These are phyloP conservation scores for Vulpes vulpes DNA, from an alignment of 2,113 vertebrate genomes.

Conservation along the genomic window DNA sequence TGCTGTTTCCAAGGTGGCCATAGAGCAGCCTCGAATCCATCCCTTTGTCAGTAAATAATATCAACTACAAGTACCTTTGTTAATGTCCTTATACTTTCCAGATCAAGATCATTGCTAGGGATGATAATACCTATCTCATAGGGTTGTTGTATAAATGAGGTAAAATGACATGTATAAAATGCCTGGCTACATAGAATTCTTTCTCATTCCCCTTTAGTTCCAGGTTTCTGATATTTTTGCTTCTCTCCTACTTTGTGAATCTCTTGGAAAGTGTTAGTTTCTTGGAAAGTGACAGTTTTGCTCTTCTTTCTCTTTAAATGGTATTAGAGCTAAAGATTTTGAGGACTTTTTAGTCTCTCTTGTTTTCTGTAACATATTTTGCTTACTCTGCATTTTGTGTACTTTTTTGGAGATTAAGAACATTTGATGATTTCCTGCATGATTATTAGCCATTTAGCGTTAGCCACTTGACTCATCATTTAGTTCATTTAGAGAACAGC, in stretches of 20 bases:
- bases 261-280: slow-evolving; percentile 15
- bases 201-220: not conserved
- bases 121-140: not conserved
- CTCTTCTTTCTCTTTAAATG: slow-evolving; percentile 66
- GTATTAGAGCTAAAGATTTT: slow-evolving; percentile 45
- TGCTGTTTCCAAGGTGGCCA: not conserved
- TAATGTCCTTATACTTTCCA: slow-evolving; percentile 40
- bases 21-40: not conserved
- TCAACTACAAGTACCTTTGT: slow-evolving; percentile 4
- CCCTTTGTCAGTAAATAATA: slow-evolving; percentile 42
- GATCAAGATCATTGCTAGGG: not conserved
- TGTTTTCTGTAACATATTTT: slow-evolving; percentile 2
- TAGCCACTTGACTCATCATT: not conserved
- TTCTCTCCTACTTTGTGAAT: slow-evolving; percentile 42
- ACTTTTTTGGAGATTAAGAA: slow-evolving; percentile 29
- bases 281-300: slow-evolving; percentile 7
- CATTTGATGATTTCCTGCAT: not conserved
- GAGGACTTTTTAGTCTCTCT: slow-evolving; percentile 11
- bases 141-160: not conserved
- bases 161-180: not conserved
- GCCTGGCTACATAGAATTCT: not conserved
- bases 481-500: slow-evolving; percentile 24
- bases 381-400: not conserved
- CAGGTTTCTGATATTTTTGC: slow-evolving; percentile 19
- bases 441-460: not conserved